Evolutionary conservation across 2,797 vertebrate genomes (phyloP).

Genomic region (Cheirogaleus major): DNA sequence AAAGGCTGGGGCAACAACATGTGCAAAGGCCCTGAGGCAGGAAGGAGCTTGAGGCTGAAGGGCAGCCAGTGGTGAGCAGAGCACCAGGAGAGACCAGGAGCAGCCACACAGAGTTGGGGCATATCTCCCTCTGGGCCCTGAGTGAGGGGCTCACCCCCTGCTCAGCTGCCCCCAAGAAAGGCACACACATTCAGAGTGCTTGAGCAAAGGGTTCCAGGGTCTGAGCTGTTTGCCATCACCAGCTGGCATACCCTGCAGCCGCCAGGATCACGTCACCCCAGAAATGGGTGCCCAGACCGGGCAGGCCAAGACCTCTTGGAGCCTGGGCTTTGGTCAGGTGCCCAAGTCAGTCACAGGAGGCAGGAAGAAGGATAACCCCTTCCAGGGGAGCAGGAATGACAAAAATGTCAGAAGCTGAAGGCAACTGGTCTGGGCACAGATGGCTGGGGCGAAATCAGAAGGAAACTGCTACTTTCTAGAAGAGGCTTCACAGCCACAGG

Average conservation of each 20-base stretch:
- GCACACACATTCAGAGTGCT: neutral
- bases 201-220: neutral
- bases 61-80: neutral
- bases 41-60: neutral
- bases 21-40: neutral
- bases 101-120: neutral
- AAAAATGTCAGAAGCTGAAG: conserved; percentile 60
- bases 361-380: conserved; percentile 32
- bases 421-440: conserved; percentile 40
- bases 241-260: neutral
- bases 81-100: neutral
- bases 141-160: neutral
- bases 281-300: neutral
- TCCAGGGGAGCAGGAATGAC: conserved; percentile 51
- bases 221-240: neutral
- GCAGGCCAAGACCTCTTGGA: neutral
- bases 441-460: neutral
- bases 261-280: neutral
- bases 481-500: neutral
- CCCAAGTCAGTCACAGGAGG: conserved; percentile 51
- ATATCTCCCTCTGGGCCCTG: neutral
- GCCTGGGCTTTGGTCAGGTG: neutral
- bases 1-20: neutral
- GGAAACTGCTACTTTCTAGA: conserved; percentile 24
- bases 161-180: neutral